Base-by-base conservation (phyloP, 2,888 invertebrate genomes). In the Tachina grossa region DNA sequence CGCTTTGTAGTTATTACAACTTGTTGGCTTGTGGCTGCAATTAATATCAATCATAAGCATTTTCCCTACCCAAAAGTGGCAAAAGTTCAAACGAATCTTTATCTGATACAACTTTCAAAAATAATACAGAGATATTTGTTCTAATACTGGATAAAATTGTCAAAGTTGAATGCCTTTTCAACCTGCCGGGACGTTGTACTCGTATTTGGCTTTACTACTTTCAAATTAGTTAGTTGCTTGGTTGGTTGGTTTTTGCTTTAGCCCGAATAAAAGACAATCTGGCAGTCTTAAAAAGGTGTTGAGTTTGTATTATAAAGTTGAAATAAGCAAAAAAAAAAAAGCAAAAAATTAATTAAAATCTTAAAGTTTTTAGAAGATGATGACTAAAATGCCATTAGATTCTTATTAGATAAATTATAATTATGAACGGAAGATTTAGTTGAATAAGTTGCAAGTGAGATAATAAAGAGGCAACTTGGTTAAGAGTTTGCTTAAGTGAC, bases 21-120 rank as follows among this genome's bases (percentile, higher is more conserved):
- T 80, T 85, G 85, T 82, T 82, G 69, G 79, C 71, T 83, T 75
- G 71, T 76, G 83, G 83, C 75, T 79, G 71, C 85, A 85, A 83
- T 85, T 85, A 83, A 85, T 85, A 85, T 85, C 66, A 83, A 83
- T 85, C 85, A 85, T 75, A 79, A 79, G 61, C 49, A 78, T 78
- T 71, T 83, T 78, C 53, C 31, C 43, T 31, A 61, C 43, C 45
- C 57, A 51, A 41, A 74, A 78, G 9, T 79, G 79, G 66, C 85
- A 83, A 85, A 75, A 79, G 83, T 85, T 83, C 75, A 75, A 74
- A 85, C 78, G 71, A 79, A 79, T 78, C 74, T 82, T 47, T 59
- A 79, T 79, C 75, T 75, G 61, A 83, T 49, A 65, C 79, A 83
- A 85, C 65, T 85, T 85, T 82, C 71, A 69, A 79, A 82, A 78